Evolutionary conservation across 1,140 invertebrate genomes (phyloP).

Genomic region (Araneus ventricosus): DNA sequence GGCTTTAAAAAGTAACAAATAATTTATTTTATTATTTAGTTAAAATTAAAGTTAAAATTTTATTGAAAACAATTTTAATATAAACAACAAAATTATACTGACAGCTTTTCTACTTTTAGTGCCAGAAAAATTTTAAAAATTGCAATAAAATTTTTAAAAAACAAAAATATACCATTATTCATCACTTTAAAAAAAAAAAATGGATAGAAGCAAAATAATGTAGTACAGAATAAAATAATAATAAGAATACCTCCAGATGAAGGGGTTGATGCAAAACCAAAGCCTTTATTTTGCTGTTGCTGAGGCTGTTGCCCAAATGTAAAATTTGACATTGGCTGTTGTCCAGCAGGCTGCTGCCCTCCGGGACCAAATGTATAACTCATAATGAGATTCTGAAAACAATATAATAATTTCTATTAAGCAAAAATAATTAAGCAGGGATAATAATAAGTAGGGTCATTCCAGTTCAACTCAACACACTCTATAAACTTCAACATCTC

Average conservation of each 20-base stretch:
- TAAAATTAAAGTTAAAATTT: background rate
- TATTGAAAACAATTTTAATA: background rate
- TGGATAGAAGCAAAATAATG: background rate
- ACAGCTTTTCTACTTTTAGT: background rate
- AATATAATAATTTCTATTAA: background rate
- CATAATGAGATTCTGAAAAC: conserved; percentile 12
- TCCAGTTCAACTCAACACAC: no score
- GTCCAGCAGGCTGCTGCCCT: background rate
- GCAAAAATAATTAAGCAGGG: no score
- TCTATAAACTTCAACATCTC: no score
- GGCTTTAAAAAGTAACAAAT: no score
- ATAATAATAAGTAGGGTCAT: no score
- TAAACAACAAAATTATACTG: background rate
- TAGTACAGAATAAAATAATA: background rate
- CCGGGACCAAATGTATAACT: conserved; percentile 42
- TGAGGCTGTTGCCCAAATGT: conserved; percentile 3
- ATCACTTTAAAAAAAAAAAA: background rate
- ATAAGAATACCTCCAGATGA: background rate
- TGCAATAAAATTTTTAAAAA: no score
- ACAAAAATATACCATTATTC: background rate
- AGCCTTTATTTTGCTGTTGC: conserved; percentile 52
- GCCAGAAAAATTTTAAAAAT: background rate
- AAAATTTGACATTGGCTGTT: conserved; percentile 35
- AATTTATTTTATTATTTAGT: no score
- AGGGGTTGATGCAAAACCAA: conserved; percentile 25